Base-by-base conservation (phyloP, 2,113 vertebrate genomes). In the Petromus typicus region DNA sequence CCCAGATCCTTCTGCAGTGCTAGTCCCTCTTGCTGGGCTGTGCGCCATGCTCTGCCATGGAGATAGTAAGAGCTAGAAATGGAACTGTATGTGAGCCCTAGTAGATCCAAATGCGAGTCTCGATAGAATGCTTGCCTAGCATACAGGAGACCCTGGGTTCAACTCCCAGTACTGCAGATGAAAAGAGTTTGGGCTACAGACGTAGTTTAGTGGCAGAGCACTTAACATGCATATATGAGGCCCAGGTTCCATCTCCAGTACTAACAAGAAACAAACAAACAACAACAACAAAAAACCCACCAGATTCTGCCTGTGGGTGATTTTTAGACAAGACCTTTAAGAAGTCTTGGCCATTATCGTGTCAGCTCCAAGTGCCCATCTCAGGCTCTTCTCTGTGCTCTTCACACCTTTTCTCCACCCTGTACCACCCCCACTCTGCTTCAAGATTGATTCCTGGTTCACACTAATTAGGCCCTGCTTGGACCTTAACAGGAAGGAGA, bases 391-490 rank as follows among this genome's bases (percentile, higher is more conserved):
- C 27, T 61, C 88, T 13, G 1, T 43, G 51, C 22, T 69, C 78
- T 84, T 93, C 86, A 67, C 71, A 79, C 94, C 43, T 61, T 91
- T 18, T 30, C n/a, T 16, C 80, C 67, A 7, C 16, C 32, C 80
- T 11, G 45, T 27, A 2, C 63, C 78, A 12, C 45, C 86, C 51
- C 18, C 8, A 3, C 11, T 71, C 12, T 63, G 61, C 69, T 30
- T 66, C 17, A 0, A 12, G 80, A 96, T 93, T 76, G 91, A 96
- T 92, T 95, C 88, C 84, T 0, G 1, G 76, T 89, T 97, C 96
- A 93, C 96, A 92, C 90, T 96, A 87, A 97, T 97, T 96, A 96
- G 87, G 88, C 81, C 59, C 89, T 7, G 66, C 76, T 95, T 87
- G 67, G 56, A 93, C 87, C 66, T 61, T 27, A 81, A 82, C 75